Evolutionary conservation across 2,113 vertebrate species (phyloP).

Genomic region (Amblyopsis rosae): DNA sequence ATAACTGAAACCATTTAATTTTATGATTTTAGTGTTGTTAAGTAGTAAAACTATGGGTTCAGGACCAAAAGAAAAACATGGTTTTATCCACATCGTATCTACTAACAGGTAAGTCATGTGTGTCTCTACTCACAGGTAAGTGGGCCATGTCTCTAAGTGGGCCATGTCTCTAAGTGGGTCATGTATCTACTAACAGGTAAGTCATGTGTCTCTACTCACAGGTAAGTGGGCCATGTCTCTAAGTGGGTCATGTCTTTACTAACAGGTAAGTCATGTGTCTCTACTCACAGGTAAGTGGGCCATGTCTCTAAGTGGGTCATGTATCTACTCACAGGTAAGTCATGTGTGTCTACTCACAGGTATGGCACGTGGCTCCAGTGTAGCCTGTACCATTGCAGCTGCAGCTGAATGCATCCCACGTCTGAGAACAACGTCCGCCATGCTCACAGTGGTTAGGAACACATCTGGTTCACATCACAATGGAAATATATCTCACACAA

Average conservation of each 20-base stretch:
- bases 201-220: slow-evolving; percentile 75
- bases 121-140: too few species aligned
- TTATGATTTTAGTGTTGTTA: too few species aligned
- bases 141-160: too few species aligned
- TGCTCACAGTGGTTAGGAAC: slow-evolving; percentile 96
- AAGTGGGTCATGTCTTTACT: too few species aligned
- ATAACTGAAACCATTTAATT: too few species aligned
- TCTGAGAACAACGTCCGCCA: slow-evolving; percentile 89
- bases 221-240: slow-evolving; percentile 43
- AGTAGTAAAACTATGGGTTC: too few species aligned
- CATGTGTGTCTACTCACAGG: slow-evolving; percentile 78
- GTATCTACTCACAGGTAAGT: too few species aligned
- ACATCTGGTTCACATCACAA: slow-evolving; percentile 76
- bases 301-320: too few species aligned
- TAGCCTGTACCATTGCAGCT: slow-evolving; percentile 91
- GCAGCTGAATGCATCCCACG: slow-evolving; percentile 92
- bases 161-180: not conserved
- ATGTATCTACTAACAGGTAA: too few species aligned
- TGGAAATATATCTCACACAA: not conserved
- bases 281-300: slow-evolving; percentile 80
- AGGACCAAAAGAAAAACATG: too few species aligned
- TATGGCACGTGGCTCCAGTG: slow-evolving; percentile 94
- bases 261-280: not conserved
- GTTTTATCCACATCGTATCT: too few species aligned
- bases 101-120: too few species aligned